Evolutionary conservation across 2,797 vertebrate genomes (phyloP).

Genomic region (Syndactyla subalaris): DNA sequence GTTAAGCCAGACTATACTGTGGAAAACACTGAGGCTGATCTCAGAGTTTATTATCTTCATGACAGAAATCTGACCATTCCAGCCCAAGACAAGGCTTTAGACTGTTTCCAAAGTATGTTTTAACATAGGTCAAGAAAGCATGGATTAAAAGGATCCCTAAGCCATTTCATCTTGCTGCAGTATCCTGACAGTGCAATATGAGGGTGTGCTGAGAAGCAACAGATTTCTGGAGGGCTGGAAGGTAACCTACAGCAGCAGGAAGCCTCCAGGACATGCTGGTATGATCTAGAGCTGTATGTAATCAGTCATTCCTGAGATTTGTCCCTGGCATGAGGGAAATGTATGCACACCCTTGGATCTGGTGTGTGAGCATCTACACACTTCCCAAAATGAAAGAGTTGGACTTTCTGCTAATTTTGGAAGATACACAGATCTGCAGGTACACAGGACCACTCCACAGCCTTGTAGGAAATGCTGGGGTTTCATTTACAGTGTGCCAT

Average conservation of each 20-base stretch:
- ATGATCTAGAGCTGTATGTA: not conserved
- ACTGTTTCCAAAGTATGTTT: not conserved
- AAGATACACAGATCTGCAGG: not conserved
- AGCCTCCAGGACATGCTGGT: not conserved
- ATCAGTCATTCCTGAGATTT: not conserved
- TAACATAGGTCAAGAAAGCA: not conserved
- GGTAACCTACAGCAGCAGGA: not conserved
- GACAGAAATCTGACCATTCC: not conserved
- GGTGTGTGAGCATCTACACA: accelerated
- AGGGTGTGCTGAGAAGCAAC: not conserved
- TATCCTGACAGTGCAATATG: not conserved
- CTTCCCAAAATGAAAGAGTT: not conserved
- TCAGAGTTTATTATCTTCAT: not conserved
- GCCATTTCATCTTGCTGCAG: not conserved
- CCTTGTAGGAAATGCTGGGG: not conserved
- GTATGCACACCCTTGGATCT: accelerated
- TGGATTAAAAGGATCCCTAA: not conserved
- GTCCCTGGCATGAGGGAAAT: not conserved
- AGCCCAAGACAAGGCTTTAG: not conserved
- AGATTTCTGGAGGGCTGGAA: not conserved
- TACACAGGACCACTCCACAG: not conserved
- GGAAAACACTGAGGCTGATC: not conserved
- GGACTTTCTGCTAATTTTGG: not conserved
- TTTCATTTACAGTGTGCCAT: accelerated
- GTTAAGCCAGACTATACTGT: not conserved